Evolutionary conservation across 2,888 invertebrate genomes (phyloP).

Genomic region (Eretmocerus hayati): DNA sequence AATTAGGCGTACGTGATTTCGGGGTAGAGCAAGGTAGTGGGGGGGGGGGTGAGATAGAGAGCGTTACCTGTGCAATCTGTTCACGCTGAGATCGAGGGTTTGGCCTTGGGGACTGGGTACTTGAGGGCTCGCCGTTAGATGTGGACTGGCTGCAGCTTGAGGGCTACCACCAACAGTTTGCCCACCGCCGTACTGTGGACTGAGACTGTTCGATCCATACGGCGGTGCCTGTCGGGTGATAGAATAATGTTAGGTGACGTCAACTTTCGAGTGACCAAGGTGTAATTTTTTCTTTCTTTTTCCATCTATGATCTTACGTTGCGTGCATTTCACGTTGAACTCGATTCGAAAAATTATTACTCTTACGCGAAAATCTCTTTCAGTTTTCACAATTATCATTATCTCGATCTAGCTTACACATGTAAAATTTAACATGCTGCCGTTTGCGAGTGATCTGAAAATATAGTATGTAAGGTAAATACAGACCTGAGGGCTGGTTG

Average conservation of each 20-base stretch:
- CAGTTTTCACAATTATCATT: too few species aligned
- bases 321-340: too few species aligned
- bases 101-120: slow-evolving; percentile 88
- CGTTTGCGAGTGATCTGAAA: background rate
- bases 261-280: too few species aligned
- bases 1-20: slow-evolving; percentile 18
- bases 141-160: slow-evolving; percentile 78
- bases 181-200: slow-evolving; percentile 64
- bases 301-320: too few species aligned
- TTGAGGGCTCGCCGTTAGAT: slow-evolving; percentile 77
- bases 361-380: too few species aligned
- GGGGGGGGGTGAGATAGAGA: background rate
- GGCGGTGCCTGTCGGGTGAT: slow-evolving; percentile 64
- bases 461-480: background rate
- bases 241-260: too few species aligned
- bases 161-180: slow-evolving; percentile 71
- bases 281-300: too few species aligned
- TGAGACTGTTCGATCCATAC: slow-evolving; percentile 57
- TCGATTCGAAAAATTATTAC: too few species aligned
- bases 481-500: slow-evolving; percentile 80
- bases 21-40: background rate
- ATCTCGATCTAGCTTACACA: too few species aligned
- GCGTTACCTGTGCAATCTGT: slow-evolving; percentile 73
- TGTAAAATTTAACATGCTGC: too few species aligned
- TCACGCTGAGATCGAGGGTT: slow-evolving; percentile 82